A percentile compares a stretch with the other conserved stretches of the same genome.
Evolutionary conservation across 2,888 invertebrate species (phyloP).

Genomic region (Eristalis arbustorum): DNA sequence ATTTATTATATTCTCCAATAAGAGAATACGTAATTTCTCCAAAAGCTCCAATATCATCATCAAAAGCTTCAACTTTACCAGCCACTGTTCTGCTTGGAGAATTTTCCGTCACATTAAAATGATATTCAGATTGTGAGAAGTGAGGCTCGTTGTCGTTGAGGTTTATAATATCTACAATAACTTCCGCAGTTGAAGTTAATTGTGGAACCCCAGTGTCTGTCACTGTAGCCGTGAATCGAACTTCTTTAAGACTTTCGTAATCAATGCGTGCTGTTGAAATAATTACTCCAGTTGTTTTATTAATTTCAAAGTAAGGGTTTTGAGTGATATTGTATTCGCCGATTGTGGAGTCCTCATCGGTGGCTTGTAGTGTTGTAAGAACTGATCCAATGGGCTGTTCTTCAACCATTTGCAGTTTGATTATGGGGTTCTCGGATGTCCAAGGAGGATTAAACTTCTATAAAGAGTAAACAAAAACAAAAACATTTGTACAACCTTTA

Average conservation of each 20-base stretch:
- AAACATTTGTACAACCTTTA: neutral
- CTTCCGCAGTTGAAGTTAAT: slow-evolving; percentile 88
- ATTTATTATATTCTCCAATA: slow-evolving; percentile 86
- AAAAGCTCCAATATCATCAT: slow-evolving; percentile 89
- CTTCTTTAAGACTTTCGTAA: slow-evolving; percentile 88
- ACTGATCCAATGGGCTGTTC: slow-evolving; percentile 91
- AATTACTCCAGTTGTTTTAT: slow-evolving; percentile 89
- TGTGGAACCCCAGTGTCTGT: slow-evolving; percentile 94
- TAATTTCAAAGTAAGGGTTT: slow-evolving; percentile 89
- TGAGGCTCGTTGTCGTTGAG: slow-evolving; percentile 93
- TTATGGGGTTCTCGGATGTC: slow-evolving; percentile 84
- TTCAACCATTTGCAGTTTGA: slow-evolving; percentile 87
- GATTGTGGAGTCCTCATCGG: slow-evolving; percentile 91
- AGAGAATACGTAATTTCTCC: slow-evolving; percentile 90
- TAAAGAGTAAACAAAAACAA: slow-evolving; percentile 61
- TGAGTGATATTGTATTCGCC: slow-evolving; percentile 85
- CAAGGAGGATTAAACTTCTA: slow-evolving; percentile 88
- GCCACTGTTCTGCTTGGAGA: slow-evolving; percentile 87
- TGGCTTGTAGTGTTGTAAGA: slow-evolving; percentile 88
- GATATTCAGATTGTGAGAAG: slow-evolving; percentile 86
- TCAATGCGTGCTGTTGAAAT: slow-evolving; percentile 89
- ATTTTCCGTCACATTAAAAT: slow-evolving; percentile 88
- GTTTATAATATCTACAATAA: slow-evolving; percentile 89
- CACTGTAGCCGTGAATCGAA: slow-evolving; percentile 90
- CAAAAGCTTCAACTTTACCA: slow-evolving; percentile 87